Evolutionary conservation across 2,888 invertebrate species (phyloP).

Genomic region (Schizaphis graminum): DNA sequence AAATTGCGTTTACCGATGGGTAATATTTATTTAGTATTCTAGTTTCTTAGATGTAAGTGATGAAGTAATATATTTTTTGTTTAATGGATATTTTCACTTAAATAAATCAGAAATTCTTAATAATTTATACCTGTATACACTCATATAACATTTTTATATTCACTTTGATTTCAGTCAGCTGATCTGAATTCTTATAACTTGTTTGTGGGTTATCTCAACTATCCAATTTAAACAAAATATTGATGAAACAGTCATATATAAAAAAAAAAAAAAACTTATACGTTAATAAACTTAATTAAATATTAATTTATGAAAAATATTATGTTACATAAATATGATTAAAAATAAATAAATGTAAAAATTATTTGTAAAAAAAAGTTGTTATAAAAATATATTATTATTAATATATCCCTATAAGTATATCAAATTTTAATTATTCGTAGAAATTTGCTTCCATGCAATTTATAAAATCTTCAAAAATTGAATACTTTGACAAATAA

Average conservation of each 20-base stretch:
- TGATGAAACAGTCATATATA: neutral
- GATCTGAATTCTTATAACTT: neutral
- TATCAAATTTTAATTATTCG: no score
- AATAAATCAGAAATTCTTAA: neutral
- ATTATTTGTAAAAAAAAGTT: neutral
- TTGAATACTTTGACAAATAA: no score
- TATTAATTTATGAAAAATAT: neutral
- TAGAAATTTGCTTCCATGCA: no score
- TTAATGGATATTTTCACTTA: neutral
- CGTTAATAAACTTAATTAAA: neutral
- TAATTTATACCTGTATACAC: neutral
- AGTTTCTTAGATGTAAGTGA: neutral
- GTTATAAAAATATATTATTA: no score
- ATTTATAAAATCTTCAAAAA: no score
- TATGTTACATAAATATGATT: no score
- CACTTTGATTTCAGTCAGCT: neutral
- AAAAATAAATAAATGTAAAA: neutral
- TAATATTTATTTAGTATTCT: neutral
- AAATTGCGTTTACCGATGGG: neutral
- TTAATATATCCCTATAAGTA: no score
- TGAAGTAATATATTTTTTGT: neutral
- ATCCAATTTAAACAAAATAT: neutral
- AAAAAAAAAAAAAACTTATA: no score
- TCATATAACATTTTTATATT: neutral
- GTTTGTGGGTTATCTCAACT: neutral